Conservation (phyloP, 2,113 vertebrate genomes). For the Cebidichthys violaceus region DNA sequence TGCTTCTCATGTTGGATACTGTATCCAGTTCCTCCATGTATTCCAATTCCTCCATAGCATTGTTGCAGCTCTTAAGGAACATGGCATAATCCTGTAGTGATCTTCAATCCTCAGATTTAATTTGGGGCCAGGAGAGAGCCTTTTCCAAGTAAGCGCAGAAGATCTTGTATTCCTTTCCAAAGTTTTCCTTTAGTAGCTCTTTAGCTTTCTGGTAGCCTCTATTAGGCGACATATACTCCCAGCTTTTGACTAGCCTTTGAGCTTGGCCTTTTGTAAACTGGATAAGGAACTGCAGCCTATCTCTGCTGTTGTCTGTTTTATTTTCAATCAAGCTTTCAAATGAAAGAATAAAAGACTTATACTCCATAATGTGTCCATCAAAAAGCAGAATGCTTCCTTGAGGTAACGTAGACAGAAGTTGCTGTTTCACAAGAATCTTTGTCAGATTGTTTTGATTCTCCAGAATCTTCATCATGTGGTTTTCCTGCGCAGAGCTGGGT, state of each 20-base stretch:
- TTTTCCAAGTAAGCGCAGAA: too few species aligned
- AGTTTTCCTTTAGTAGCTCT: background rate
- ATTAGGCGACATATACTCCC: background rate
- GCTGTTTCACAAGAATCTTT: background rate
- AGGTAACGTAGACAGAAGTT: background rate
- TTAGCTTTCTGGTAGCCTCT: background rate
- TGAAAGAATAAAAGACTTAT: background rate
- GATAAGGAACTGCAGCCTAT: background rate
- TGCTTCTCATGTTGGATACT: background rate
- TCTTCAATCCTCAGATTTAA: background rate
- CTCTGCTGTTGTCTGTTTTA: constrained; percentile 3
- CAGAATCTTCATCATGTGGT: background rate
- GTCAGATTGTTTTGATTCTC: background rate
- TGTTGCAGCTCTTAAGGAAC: too few species aligned
- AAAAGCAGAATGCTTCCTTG: background rate
- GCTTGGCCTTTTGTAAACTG: background rate
- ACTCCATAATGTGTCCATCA: background rate
- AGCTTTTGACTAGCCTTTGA: constrained; percentile 1
- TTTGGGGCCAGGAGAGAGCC: too few species aligned
- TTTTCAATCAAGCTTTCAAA: background rate
- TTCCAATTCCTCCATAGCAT: background rate
- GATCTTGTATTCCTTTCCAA: background rate
- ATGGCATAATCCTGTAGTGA: background rate
- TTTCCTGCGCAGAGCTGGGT: background rate
- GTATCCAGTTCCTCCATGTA: background rate